Base-by-base conservation (phyloP, 2,888 invertebrate species). In the Alentia gelatinosa region DNA sequence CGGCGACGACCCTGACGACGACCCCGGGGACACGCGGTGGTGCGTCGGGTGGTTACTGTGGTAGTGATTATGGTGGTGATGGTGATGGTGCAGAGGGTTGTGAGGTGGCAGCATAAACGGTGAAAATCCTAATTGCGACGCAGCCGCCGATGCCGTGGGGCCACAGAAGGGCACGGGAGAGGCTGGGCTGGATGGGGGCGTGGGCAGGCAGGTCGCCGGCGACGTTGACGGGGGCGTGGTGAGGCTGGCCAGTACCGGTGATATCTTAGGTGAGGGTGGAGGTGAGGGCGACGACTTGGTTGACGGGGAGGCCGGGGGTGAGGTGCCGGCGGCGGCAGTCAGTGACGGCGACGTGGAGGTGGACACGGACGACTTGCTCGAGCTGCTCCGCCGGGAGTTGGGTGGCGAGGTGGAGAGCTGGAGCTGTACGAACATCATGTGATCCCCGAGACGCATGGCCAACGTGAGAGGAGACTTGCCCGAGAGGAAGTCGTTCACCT, bases 381-480 rank as follows among this genome's bases (percentile, higher is more conserved):
- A 68, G 90, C 93, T 39, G 90, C 93, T 47, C 92, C 96, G 94
- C 26, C 91, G 84, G 63, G 86, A 56, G 37, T 84, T 74, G 33
- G 92, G 90, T 26, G 91, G 89, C 9, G 94, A 91, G 0, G 98
- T 98, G 94, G 98, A 98, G 93, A 99, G 96, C 96, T 99, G 99
- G 91, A 99, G 97, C 96, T 99, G 99, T 92, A 99, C 98, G 94
- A 99, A 97, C 98, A 99, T 99, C 98, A 99, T 98, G 97, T 99
- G 98, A 96, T 99, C 99, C 91, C 99, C 99, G 92, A 99, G 97
- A 93, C 98, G 97, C 98, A 99, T 98, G 93, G 98, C 99, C 93
- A 99, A 97, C 96, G 99, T 98, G 92, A 99, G 96, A 37, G 99
- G 99, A 89, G 98, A 98, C 96, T 98, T 98, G 92, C 99, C 99